Evolutionary conservation across 2,113 vertebrate genomes (phyloP).

Genomic region (Phyllostomus discolor): DNA sequence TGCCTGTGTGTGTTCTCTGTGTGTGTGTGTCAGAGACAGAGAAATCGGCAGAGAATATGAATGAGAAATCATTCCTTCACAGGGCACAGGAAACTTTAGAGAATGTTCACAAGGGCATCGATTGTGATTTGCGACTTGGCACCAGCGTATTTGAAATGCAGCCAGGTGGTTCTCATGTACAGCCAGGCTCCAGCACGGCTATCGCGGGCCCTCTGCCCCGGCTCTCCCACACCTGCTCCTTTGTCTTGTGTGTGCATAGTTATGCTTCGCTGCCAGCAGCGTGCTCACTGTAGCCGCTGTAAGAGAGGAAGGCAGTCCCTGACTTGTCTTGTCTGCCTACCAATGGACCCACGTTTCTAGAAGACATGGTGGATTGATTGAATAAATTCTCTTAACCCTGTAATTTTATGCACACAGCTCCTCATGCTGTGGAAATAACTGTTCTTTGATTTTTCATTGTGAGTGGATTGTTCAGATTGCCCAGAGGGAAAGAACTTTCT

Average conservation of each 20-base stretch:
- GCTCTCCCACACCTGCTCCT: neutral
- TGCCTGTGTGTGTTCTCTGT: neutral
- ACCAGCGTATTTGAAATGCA: neutral
- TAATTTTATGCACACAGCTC: slow-evolving; percentile 54
- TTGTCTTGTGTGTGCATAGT: neutral
- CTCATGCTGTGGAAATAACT: slow-evolving; percentile 66
- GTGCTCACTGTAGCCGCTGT: neutral
- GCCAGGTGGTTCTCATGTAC: neutral
- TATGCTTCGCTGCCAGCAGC: fast-evolving
- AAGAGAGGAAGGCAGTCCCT: neutral
- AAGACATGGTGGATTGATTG: slow-evolving; percentile 49
- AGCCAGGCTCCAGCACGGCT: neutral
- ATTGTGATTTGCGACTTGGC: neutral
- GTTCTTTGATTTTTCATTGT: slow-evolving; percentile 62
- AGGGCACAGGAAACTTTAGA: neutral
- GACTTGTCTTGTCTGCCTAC: neutral
- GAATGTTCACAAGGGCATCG: neutral
- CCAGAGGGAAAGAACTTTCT: slow-evolving; percentile 59
- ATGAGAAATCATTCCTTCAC: neutral
- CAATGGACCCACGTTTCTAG: neutral
- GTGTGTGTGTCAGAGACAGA: neutral
- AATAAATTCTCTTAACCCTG: slow-evolving; percentile 60
- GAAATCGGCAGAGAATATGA: neutral
- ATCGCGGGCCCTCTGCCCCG: neutral
- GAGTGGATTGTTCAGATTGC: slow-evolving; percentile 51